Conservation (phyloP, 2,888 invertebrate species). For the Vanessa cardui region DNA sequence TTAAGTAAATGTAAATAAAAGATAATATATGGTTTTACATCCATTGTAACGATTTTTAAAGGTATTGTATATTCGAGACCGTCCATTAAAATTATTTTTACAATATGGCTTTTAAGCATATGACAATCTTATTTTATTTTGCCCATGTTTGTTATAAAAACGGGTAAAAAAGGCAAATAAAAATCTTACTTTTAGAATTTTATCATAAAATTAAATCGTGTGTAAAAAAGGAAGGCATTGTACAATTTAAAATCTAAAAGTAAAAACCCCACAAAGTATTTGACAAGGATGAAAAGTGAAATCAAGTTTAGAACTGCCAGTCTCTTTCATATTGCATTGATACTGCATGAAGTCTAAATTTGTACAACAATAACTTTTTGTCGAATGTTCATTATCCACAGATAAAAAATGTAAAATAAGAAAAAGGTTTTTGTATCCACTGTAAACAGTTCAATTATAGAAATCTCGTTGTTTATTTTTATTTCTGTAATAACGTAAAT, state of each 20-base stretch:
- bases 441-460: background rate
- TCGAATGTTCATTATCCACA: conserved; percentile 16
- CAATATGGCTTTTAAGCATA: too few species aligned
- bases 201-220: too few species aligned
- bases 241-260: conserved; percentile 3
- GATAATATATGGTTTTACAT: background rate
- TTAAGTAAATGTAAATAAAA: background rate
- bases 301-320: conserved; percentile 66
- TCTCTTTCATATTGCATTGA: conserved; percentile 59
- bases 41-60: background rate
- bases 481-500: background rate
- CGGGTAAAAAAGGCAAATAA: too few species aligned
- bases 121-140: too few species aligned
- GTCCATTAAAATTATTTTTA: too few species aligned
- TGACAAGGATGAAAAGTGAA: conserved; percentile 73
- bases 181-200: too few species aligned
- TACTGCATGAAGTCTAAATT: conserved; percentile 39
- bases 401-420: background rate
- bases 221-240: background rate
- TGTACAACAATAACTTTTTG: conserved; percentile 51
- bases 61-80: background rate
- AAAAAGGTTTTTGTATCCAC: background rate
- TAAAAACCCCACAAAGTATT: conserved; percentile 56
- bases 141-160: too few species aligned
- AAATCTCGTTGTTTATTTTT: background rate